Evolutionary conservation across 2,113 vertebrate species (phyloP).

Genomic region (Brachypodius melanocephalos): DNA sequence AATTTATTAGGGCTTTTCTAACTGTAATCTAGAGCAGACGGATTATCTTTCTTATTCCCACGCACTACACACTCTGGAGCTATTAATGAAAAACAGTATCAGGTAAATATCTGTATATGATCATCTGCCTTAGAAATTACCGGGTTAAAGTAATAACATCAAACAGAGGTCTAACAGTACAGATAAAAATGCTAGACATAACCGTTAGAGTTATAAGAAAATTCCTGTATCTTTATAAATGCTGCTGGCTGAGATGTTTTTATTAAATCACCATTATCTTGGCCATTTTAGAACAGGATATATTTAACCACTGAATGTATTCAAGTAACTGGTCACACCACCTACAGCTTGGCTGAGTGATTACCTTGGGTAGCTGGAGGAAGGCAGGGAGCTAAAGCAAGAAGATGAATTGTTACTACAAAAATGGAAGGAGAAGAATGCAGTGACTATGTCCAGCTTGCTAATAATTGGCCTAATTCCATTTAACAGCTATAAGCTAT

Average conservation of each 20-base stretch:
- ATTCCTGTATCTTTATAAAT: not conserved
- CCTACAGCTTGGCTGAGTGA: not conserved
- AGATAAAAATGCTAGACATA: not conserved
- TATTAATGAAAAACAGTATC: not conserved
- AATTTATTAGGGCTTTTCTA: not conserved
- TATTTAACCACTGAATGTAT: constrained; percentile 38
- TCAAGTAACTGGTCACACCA: constrained; percentile 38
- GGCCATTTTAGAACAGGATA: constrained; percentile 35
- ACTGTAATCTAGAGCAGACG: not conserved
- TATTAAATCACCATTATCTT: constrained; percentile 10
- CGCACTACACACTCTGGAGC: not conserved
- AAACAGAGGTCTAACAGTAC: not conserved
- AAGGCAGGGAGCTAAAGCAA: not conserved
- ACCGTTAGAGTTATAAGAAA: not conserved
- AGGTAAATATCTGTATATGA: not conserved
- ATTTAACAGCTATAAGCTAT: not conserved
- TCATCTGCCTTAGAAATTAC: not conserved
- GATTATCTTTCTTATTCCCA: not conserved
- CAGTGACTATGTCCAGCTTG: not conserved
- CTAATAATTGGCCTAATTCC: not conserved
- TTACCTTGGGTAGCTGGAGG: not conserved
- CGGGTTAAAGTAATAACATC: not conserved
- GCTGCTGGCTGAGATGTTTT: constrained; percentile 8
- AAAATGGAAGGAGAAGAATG: not conserved
- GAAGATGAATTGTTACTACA: not conserved